These are phyloP conservation scores for Ischnura elegans DNA, from an alignment of 2,888 invertebrate genomes.

Conservation along the genomic window DNA sequence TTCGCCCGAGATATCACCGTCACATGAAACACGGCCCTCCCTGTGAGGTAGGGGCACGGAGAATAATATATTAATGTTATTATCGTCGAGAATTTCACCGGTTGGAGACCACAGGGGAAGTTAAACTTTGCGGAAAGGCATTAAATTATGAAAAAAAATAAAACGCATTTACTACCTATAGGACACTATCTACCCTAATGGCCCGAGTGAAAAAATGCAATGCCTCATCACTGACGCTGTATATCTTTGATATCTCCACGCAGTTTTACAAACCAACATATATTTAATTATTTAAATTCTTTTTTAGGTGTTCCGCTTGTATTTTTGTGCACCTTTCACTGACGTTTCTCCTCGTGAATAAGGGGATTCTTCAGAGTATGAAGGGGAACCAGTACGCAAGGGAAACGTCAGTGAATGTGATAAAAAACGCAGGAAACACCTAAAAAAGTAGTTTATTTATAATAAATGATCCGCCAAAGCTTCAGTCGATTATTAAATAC, in stretches of 20 bases:
- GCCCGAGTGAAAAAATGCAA: neutral
- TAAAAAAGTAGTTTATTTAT: too few relatives aligned
- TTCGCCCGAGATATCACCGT: conserved; percentile 13
- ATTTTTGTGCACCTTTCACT: too few relatives aligned
- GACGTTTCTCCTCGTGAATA: too few relatives aligned
- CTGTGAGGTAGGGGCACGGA: neutral
- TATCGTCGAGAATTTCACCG: conserved; percentile 45
- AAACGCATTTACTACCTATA: neutral
- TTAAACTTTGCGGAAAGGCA: neutral
- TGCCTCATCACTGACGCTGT: neutral
- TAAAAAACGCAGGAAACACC: too few relatives aligned
- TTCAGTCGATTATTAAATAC: too few relatives aligned
- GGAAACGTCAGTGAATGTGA: too few relatives aligned
- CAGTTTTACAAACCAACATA: too few relatives aligned
- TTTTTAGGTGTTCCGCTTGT: too few relatives aligned
- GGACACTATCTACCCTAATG: neutral
- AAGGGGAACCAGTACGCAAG: too few relatives aligned
- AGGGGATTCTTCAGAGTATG: too few relatives aligned
- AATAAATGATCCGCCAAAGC: too few relatives aligned
- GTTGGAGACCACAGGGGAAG: neutral
- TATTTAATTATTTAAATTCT: too few relatives aligned
- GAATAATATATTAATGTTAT: conserved; percentile 65
- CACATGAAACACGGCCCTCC: conserved; percentile 42
- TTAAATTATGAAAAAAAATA: neutral
- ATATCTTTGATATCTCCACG: neutral